Evolutionary conservation across 2,113 vertebrate genomes (phyloP), one percentile per base, ranked within the genome.

Genomic region (Porphyrio hochstetteri): DNA sequence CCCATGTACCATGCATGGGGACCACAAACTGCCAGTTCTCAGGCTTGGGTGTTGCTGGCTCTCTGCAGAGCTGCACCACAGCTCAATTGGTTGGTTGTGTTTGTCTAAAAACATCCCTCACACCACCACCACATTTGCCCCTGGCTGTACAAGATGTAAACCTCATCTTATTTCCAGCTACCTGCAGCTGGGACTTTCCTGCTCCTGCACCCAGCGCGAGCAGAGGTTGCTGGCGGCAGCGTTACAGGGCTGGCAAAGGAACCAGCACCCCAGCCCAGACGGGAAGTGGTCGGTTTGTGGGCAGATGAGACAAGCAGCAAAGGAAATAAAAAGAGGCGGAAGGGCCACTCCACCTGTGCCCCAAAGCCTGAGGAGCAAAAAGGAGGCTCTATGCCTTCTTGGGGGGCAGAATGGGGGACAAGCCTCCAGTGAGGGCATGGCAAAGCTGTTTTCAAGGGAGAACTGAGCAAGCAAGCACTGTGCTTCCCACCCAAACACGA

Each of bases 1-100:
- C 29, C 61, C 4, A 10, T 15, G 3, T 24, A 9, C 16, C 50
- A n/a, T 36, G 84, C 89, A 60, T 7, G 0, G 80, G 71, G 42
- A 93, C 94, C 86, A 13, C 92, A 92, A 71, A 40, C 59, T 81
- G 60, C 52, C 20, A 3, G 60, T 88, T 97, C 76, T 35, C 92
- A 92, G 77, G 68, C 88, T 76, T 0, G 16, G 64, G 36, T 61
- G 70, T 13, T 72, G 78, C 67, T 35, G 60, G 38, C 67, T 82
- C 16, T 72, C 44, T 93, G 88, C 94, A 90, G 87, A 87, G 67
- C 91, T 82, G 92, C 86, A 81, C 16, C 77, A 29, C 11, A 36
- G 40, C 44, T 83, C 80, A 33, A 35, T 2, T 10, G 9, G 18
- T 29, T 52, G 24, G 25, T 27, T 20, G 5, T 25, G 15, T 5